Conservation (phyloP, 1,140 invertebrate genomes). For the Diorhabda sublineata region DNA sequence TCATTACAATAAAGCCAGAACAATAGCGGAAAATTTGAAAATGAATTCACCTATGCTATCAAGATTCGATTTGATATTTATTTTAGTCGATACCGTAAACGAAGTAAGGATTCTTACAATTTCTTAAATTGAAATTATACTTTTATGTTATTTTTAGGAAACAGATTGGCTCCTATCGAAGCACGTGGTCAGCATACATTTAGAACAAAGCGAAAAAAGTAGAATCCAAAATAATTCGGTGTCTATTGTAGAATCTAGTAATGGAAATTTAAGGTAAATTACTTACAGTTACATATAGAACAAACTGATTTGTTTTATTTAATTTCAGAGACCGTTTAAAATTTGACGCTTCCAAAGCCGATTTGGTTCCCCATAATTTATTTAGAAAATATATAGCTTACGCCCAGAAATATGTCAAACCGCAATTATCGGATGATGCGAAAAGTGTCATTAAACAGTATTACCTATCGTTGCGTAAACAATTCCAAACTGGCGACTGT, state of each 20-base stretch:
- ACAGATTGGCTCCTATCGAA: conserved; percentile 74
- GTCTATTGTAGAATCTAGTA: background rate
- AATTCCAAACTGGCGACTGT: conserved; percentile 52
- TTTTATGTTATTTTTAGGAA: conserved; percentile 34
- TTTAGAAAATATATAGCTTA: conserved; percentile 90
- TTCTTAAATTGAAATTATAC: background rate
- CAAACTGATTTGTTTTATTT: too few species aligned
- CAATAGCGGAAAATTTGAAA: conserved; percentile 85
- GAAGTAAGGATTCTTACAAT: conserved; percentile 50
- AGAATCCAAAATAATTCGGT: background rate
- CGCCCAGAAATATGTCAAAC: conserved; percentile 83
- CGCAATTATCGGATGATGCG: conserved; percentile 69
- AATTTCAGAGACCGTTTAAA: conserved; percentile 33
- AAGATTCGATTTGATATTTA: conserved; percentile 90
- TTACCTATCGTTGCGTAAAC: conserved; percentile 73
- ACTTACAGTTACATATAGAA: too few species aligned
- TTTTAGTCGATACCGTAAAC: conserved; percentile 83
- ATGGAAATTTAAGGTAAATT: too few species aligned
- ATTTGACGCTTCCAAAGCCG: conserved; percentile 53
- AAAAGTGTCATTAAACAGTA: conserved; percentile 69
- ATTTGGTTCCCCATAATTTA: conserved; percentile 69
- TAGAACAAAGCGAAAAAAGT: background rate
- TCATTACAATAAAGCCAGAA: conserved; percentile 84
- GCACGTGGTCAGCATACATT: conserved; percentile 55
- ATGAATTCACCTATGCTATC: conserved; percentile 81